A percentile compares a stretch with the other conserved stretches of the same genome.
Evolutionary conservation across 2,113 vertebrate species (phyloP).

Genomic region (Calidris pugnax): DNA sequence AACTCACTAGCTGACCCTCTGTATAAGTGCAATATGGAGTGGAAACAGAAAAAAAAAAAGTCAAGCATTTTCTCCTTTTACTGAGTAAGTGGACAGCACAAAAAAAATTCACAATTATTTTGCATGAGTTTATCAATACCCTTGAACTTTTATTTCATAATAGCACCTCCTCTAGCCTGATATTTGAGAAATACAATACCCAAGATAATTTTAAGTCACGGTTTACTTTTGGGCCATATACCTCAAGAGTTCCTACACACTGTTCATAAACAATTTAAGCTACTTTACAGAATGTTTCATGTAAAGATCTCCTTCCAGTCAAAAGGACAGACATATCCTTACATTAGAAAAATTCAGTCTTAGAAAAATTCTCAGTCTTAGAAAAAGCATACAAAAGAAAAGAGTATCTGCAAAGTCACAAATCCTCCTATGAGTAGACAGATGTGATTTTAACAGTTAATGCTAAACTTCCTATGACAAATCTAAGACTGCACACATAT

Average conservation of each 20-base stretch:
- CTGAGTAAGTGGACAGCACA: fast-evolving
- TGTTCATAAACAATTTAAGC: background rate
- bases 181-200: background rate
- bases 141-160: background rate
- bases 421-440: background rate
- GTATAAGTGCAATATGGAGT: background rate
- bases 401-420: background rate
- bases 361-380: background rate
- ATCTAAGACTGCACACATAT: fast-evolving
- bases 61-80: background rate
- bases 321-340: background rate
- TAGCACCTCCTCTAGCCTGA: background rate
- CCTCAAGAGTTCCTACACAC: background rate
- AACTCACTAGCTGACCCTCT: background rate
- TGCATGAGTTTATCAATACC: background rate
- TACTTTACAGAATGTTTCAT: background rate
- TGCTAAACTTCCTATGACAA: background rate
- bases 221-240: background rate
- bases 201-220: background rate
- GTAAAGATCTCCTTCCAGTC: background rate
- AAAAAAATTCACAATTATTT: background rate
- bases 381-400: background rate
- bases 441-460: background rate
- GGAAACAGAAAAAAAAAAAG: background rate
- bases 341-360: background rate